Base-by-base conservation (phyloP, 2,113 vertebrate genomes). In the Callithrix jacchus region DNA sequence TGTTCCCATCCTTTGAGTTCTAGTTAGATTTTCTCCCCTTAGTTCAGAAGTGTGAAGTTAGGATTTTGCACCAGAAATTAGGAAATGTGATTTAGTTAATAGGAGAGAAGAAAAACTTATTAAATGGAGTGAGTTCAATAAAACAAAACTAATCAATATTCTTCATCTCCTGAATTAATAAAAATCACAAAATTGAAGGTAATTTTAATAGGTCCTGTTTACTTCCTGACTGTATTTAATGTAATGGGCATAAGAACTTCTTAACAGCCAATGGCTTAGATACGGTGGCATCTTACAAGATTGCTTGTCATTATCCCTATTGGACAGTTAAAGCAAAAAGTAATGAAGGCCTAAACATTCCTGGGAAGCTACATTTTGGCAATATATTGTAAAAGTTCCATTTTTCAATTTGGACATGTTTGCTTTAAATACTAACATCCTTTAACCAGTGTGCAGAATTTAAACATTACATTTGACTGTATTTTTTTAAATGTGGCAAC, bases 81-180 rank as follows among this genome's bases (percentile, higher is more conserved):
- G 94, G 35, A 61, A 84, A 61, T 52, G 37, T 23, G 80, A 66
- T 93, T 92, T 95, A 68, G 17, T 80, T 76, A 94, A 73, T 18
- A 81, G 14, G 45, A 84, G 9, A 35, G 47, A 58, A 92, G 18
- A 97, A 89, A 52, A 73, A 77, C 6, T 35, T 92, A 45, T 91
- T 85, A 88, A 96, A 64, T 68, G 16, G 20, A 94, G 5, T 95
- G 86, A 73, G 32, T 87, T 80, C 47, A 92, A 89, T 74, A 89
- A 90, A 86, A 92, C 4, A 58, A 94, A 25, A 3, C 40, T 89
- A 40, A 73, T 8, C 37, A 88, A 96, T 70, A 16, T 49, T 89
- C 66, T 30, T 16, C 25, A 56, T 77, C 68, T 74, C 35, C 89
- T 54, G 11, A 3, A 25, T 79, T 84, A 87, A 74, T 91, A 89